These are phyloP conservation scores for Drosophila bunnanda DNA, from an alignment of 2,888 invertebrate species.

Conservation along the genomic window DNA sequence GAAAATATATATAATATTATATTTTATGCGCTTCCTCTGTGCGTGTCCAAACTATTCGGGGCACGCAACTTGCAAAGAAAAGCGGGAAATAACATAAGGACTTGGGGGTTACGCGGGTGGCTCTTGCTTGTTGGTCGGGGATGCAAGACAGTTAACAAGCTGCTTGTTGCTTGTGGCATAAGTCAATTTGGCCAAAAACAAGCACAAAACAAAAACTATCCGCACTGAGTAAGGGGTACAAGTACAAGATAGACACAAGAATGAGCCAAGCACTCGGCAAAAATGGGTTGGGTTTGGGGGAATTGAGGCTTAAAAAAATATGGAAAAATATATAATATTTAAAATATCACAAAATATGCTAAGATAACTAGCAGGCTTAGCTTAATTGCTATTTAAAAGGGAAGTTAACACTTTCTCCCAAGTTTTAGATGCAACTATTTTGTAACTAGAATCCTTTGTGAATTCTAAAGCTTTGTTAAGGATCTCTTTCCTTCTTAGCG, in stretches of 20 bases:
- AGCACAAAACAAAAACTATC: conserved; percentile 18
- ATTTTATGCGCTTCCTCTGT: conserved; percentile 45
- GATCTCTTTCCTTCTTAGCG: too few relatives aligned
- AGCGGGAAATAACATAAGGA: conserved; percentile 1
- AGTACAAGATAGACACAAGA: background rate
- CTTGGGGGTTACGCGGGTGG: background rate
- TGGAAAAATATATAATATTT: too few relatives aligned
- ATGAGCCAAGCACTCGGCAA: conserved; percentile 12
- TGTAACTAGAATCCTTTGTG: background rate
- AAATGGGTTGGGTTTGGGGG: background rate
- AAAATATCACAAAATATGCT: background rate
- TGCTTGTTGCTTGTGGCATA: conserved; percentile 41
- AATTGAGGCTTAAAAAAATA: background rate
- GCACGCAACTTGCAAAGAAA: conserved; percentile 55
- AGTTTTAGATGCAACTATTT: background rate
- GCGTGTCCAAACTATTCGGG: conserved; percentile 76
- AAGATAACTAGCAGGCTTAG: background rate
- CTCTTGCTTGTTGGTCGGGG: conserved; percentile 7
- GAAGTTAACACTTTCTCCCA: background rate
- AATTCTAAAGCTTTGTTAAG: background rate
- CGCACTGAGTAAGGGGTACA: background rate
- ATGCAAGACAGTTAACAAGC: conserved; percentile 37
- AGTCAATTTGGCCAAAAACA: conserved; percentile 35
- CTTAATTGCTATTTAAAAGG: too few relatives aligned
- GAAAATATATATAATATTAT: conserved; percentile 64